A percentile compares a stretch with the other conserved stretches of the same genome.
Evolutionary conservation across 2,113 vertebrate species (phyloP).

Genomic region (Morone saxatilis): DNA sequence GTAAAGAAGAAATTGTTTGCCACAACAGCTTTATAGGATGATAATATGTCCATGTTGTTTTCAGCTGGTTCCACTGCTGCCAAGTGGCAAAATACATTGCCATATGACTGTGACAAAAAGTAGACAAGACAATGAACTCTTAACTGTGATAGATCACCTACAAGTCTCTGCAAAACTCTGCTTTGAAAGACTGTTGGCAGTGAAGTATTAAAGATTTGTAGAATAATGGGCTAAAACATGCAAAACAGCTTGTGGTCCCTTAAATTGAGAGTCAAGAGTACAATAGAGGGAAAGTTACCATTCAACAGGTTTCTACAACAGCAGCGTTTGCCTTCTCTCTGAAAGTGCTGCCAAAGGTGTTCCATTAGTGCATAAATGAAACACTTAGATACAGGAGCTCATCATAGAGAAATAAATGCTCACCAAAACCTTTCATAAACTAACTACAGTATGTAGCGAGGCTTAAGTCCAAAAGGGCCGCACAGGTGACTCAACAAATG

Average conservation of each 20-base stretch:
- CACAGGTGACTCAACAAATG: background rate
- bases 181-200: background rate
- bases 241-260: constrained; percentile 11
- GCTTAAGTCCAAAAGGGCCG: background rate
- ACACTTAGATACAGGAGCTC: background rate
- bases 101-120: background rate
- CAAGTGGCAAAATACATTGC: background rate
- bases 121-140: background rate
- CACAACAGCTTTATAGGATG: background rate
- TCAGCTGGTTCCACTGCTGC: background rate
- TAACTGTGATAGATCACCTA: constrained; percentile 19
- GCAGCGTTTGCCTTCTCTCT: background rate
- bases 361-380: background rate
- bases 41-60: background rate
- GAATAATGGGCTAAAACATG: constrained; percentile 30
- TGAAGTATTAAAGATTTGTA: constrained; percentile 15
- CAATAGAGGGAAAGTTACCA: constrained; percentile 27
- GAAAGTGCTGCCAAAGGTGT: constrained; percentile 6
- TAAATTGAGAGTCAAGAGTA: background rate
- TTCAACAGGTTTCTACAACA: constrained; percentile 57
- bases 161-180: background rate
- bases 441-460: background rate
- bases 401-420: background rate
- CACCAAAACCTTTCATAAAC: background rate
- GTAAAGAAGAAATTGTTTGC: background rate